These are phyloP conservation scores for Atethmia centrago DNA, from an alignment of 2,888 invertebrate genomes.

Conservation along the genomic window DNA sequence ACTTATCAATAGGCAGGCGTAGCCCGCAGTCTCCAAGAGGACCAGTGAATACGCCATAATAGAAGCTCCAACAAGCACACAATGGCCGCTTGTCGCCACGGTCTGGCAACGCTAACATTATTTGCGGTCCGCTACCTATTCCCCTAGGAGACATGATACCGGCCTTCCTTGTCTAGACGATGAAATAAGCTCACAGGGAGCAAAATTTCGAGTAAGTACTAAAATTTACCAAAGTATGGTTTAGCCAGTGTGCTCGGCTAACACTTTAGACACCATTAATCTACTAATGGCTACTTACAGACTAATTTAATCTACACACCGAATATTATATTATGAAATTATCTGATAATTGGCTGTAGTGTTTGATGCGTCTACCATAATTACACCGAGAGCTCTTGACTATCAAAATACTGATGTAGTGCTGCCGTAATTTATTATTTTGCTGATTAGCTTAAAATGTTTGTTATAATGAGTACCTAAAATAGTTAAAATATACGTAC, in stretches of 20 bases:
- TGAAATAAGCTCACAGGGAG: constrained; percentile 65
- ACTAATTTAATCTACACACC: constrained; percentile 30
- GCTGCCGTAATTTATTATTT: constrained; percentile 15
- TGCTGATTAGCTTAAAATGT: constrained; percentile 30
- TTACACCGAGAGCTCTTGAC: constrained; percentile 18
- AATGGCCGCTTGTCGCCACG: constrained; percentile 78
- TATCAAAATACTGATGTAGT: constrained; percentile 28
- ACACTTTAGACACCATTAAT: constrained; percentile 44
- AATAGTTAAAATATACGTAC: constrained; percentile 42
- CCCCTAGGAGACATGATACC: constrained; percentile 79
- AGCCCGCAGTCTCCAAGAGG: constrained; percentile 49
- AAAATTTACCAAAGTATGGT: constrained; percentile 37
- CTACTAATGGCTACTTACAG: constrained; percentile 51
- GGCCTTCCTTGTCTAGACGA: constrained; percentile 83
- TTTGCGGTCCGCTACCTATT: constrained; percentile 86
- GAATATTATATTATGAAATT: constrained; percentile 39
- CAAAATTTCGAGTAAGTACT: constrained; percentile 38
- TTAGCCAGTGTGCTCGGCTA: constrained; percentile 5
- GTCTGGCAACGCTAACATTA: constrained; percentile 83
- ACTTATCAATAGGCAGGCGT: constrained; percentile 52
- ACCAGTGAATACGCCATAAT: constrained; percentile 67
- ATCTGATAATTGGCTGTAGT: constrained; percentile 33
- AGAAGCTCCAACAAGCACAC: constrained; percentile 72
- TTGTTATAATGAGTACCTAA: constrained; percentile 10
- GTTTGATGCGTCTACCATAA: constrained; percentile 16